Evolutionary conservation across 37 sponge, comb jelly and placozoan species (phyloP).

Genomic region (Aplysina aerophoba): DNA sequence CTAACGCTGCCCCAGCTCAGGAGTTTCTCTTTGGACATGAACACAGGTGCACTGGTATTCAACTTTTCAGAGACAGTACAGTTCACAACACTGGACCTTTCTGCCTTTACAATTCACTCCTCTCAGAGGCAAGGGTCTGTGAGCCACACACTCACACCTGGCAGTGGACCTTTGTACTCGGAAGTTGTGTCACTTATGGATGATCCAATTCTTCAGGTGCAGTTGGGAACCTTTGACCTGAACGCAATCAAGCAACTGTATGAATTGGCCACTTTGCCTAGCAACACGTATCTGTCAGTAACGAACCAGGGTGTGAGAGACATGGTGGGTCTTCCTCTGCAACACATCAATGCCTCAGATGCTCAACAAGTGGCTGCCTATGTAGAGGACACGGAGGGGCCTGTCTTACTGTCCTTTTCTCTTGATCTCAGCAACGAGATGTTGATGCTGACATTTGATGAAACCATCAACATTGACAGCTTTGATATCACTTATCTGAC

Average conservation of each 20-base stretch:
- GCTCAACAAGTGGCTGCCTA: slow-evolving; percentile 51
- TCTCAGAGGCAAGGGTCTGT: slow-evolving; percentile 12
- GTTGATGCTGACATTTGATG: slow-evolving; percentile 86
- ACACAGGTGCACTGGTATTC: slow-evolving; percentile 66
- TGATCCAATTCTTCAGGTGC: slow-evolving; percentile 54
- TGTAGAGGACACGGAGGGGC: slow-evolving; percentile 53
- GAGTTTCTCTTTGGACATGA: slow-evolving; percentile 67
- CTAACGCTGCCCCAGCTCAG: slow-evolving; percentile 55
- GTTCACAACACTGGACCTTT: slow-evolving; percentile 62
- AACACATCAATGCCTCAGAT: slow-evolving; percentile 30
- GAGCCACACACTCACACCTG: slow-evolving; percentile 53
- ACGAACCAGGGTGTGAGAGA: slow-evolving; percentile 57
- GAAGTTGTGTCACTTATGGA: slow-evolving; percentile 50
- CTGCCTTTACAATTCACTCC: slow-evolving; percentile 66
- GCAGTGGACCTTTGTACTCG: slow-evolving; percentile 23
- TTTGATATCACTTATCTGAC: slow-evolving; percentile 56
- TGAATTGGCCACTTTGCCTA: slow-evolving; percentile 58
- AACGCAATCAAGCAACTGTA: slow-evolving; percentile 77
- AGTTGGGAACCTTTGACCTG: slow-evolving; percentile 61
- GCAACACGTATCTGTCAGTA: slow-evolving; percentile 71
- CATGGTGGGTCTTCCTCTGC: slow-evolving; percentile 62
- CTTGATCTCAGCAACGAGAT: slow-evolving; percentile 77
- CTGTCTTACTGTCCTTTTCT: slow-evolving; percentile 57
- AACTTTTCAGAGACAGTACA: slow-evolving; percentile 88
- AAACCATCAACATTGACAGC: slow-evolving; percentile 79